A percentile compares a stretch with the other conserved stretches of the same genome.
Evolutionary conservation across 2,113 vertebrate species (phyloP).

Genomic region (Eulacestoma nigropectus): DNA sequence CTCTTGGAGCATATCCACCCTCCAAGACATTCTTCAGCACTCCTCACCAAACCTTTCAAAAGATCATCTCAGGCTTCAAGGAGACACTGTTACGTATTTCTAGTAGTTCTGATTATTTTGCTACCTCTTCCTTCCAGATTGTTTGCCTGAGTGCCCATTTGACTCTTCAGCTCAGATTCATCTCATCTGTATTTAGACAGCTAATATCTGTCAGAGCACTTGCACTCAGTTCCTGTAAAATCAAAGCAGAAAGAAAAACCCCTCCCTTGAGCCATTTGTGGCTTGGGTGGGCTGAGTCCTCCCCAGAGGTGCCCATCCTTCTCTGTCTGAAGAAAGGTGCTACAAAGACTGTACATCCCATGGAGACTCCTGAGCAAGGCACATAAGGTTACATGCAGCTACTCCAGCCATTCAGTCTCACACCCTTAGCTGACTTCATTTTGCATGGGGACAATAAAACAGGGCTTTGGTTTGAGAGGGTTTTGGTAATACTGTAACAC

Average conservation of each 20-base stretch:
- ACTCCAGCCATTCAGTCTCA: background rate
- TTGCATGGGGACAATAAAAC: background rate
- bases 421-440: background rate
- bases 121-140: background rate
- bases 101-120: background rate
- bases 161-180: background rate
- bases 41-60: background rate
- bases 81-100: background rate
- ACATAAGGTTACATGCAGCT: background rate
- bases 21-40: background rate
- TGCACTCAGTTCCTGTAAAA: background rate
- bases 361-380: background rate
- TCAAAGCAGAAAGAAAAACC: background rate
- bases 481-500: background rate
- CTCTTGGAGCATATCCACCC: background rate
- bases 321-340: background rate
- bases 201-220: background rate
- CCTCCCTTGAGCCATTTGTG: background rate
- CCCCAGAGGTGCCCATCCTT: background rate
- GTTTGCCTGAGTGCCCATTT: background rate
- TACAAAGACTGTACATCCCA: background rate
- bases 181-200: background rate
- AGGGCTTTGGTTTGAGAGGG: background rate
- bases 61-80: background rate
- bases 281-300: background rate